Conservation (phyloP, 1,140 invertebrate species). For the Camponotus vicinus region DNA sequence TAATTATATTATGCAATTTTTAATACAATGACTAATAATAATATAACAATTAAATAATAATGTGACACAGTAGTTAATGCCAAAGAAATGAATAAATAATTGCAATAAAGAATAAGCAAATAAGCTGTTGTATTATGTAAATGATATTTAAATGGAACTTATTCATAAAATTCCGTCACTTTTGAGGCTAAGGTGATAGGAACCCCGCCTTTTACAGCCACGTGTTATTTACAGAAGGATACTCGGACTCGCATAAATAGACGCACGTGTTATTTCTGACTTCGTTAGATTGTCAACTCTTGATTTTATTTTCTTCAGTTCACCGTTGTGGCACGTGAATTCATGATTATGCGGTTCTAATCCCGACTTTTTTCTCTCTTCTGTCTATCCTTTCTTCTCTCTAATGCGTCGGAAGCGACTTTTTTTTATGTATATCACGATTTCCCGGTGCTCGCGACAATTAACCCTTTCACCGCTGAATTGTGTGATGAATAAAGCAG, state of each 20-base stretch:
- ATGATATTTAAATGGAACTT: neutral
- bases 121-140: neutral
- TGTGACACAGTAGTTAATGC: neutral
- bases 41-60: neutral
- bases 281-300: slow-evolving; percentile 11
- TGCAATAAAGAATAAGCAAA: neutral
- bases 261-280: slow-evolving; percentile 20
- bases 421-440: slow-evolving; percentile 38
- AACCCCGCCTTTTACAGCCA: neutral
- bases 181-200: neutral
- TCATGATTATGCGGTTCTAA: slow-evolving; percentile 36
- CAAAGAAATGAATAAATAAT: neutral
- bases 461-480: slow-evolving; percentile 61
- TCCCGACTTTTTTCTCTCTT: neutral
- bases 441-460: slow-evolving; percentile 59
- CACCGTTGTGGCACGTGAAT: neutral
- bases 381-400: slow-evolving; percentile 1
- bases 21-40: slow-evolving; percentile 1
- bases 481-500: slow-evolving; percentile 45
- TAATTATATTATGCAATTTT: neutral
- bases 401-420: neutral
- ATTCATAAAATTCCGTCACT: neutral
- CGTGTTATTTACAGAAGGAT: slow-evolving; percentile 37
- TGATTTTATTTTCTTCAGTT: slow-evolving; percentile 45
- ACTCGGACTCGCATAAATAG: neutral